Evolutionary conservation across 2,888 invertebrate species (phyloP).

Genomic region (Prosopocoilus inquinatus): DNA sequence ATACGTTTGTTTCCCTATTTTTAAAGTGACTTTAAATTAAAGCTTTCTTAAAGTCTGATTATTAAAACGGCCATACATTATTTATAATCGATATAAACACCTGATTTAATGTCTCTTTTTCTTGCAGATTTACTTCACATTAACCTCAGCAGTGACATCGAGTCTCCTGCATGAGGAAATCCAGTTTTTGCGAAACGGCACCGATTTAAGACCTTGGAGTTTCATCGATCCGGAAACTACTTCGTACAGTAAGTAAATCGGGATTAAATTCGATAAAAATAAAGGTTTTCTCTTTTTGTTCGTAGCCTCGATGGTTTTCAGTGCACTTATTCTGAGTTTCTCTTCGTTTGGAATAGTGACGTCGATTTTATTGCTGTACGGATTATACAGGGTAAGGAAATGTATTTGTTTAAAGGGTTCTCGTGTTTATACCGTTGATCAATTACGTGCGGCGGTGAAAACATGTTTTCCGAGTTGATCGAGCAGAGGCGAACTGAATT

Average conservation of each 20-base stretch:
- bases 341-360: slow-evolving; percentile 68
- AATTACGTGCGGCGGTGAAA: too few species aligned
- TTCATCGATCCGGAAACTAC: slow-evolving; percentile 51
- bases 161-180: slow-evolving; percentile 66
- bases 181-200: slow-evolving; percentile 59
- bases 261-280: neutral
- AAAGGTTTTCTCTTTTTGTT: slow-evolving; percentile 32
- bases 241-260: slow-evolving; percentile 48
- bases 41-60: too few species aligned
- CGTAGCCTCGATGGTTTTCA: slow-evolving; percentile 73
- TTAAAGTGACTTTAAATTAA: too few species aligned
- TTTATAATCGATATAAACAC: too few species aligned
- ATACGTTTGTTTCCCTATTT: too few species aligned
- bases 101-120: slow-evolving; percentile 8
- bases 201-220: slow-evolving; percentile 34
- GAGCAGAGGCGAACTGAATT: too few species aligned
- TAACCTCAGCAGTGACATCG: slow-evolving; percentile 63
- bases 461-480: too few species aligned
- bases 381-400: slow-evolving; percentile 65
- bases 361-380: slow-evolving; percentile 65
- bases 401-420: neutral
- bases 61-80: too few species aligned
- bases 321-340: slow-evolving; percentile 65
- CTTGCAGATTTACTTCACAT: slow-evolving; percentile 67
- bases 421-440: too few species aligned